A percentile compares a stretch with the other conserved stretches of the same genome.
These are phyloP conservation scores for Pycnonotus jocosus DNA, from an alignment of 2,113 vertebrate genomes.

Conservation along the genomic window DNA sequence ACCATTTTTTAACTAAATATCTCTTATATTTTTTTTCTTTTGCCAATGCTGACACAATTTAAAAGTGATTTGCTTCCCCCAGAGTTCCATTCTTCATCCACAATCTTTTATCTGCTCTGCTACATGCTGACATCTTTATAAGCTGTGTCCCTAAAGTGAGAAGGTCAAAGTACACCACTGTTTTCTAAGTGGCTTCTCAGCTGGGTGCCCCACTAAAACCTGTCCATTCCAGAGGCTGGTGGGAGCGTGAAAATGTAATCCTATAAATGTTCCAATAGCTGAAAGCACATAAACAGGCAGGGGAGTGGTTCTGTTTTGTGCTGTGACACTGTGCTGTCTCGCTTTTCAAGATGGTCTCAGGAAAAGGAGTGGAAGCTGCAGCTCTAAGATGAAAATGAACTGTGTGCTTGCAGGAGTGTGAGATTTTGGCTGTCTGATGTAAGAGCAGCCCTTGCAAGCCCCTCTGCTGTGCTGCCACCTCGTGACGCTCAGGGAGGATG, in stretches of 20 bases:
- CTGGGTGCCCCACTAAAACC: background rate
- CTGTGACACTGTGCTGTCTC: background rate
- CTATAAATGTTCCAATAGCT: background rate
- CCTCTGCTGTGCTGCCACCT: conserved; percentile 27
- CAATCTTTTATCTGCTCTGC: background rate
- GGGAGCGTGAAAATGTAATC: background rate
- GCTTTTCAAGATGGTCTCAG: background rate
- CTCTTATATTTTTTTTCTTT: background rate
- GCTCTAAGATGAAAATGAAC: background rate
- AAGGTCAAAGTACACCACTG: background rate
- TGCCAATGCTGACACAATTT: background rate
- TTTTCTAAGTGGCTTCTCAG: background rate
- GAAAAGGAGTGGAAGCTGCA: background rate
- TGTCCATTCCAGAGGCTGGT: background rate
- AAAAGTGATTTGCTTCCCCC: background rate
- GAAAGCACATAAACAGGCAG: background rate
- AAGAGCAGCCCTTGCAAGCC: background rate
- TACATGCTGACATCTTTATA: background rate
- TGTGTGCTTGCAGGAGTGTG: rapidly evolving
- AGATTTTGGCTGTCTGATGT: background rate
- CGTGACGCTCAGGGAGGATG: background rate
- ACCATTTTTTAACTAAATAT: background rate
- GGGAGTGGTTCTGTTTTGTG: background rate
- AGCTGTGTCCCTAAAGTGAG: background rate
- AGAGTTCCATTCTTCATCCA: background rate